These are phyloP conservation scores for Hippoglossus stenolepis DNA, from an alignment of 2,113 vertebrate species.

Conservation along the genomic window DNA sequence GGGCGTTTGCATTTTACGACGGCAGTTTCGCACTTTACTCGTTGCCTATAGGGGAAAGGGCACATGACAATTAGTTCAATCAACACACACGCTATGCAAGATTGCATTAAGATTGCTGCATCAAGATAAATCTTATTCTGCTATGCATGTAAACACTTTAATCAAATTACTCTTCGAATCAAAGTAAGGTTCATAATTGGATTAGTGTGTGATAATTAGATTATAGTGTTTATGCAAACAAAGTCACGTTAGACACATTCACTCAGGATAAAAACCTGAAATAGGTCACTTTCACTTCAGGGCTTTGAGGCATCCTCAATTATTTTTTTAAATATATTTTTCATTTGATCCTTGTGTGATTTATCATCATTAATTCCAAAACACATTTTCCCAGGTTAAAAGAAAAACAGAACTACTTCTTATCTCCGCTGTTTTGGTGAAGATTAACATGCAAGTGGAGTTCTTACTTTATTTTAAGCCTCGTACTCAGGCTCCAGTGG, in stretches of 20 bases:
- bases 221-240: slow-evolving; percentile 71
- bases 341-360: too few relatives aligned
- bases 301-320: slow-evolving; percentile 12
- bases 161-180: slow-evolving; percentile 71
- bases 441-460: too few relatives aligned
- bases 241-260: slow-evolving; percentile 57
- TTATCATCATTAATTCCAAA: too few relatives aligned
- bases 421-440: too few relatives aligned
- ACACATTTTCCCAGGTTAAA: too few relatives aligned
- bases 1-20: slow-evolving; percentile 20
- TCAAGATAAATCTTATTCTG: slow-evolving; percentile 56
- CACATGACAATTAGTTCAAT: slow-evolving; percentile 47
- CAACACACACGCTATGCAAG: slow-evolving; percentile 36
- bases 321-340: too few relatives aligned
- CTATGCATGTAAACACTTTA: slow-evolving; percentile 67
- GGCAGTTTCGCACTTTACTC: not conserved
- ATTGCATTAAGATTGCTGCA: slow-evolving; percentile 53
- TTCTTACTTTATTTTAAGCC: too few relatives aligned
- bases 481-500: too few relatives aligned
- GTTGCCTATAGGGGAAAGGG: slow-evolving; percentile 39
- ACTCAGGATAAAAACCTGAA: slow-evolving; percentile 36
- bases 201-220: slow-evolving; percentile 74
- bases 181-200: slow-evolving; percentile 71
- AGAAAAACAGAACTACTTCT: too few relatives aligned
- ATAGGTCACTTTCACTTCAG: slow-evolving; percentile 54